A percentile compares a stretch with the other conserved stretches of the same genome.
phyloP scores from a whole-genome alignment of 2,888 invertebrate genomes.

The Colostygia pectinataria region DNA sequence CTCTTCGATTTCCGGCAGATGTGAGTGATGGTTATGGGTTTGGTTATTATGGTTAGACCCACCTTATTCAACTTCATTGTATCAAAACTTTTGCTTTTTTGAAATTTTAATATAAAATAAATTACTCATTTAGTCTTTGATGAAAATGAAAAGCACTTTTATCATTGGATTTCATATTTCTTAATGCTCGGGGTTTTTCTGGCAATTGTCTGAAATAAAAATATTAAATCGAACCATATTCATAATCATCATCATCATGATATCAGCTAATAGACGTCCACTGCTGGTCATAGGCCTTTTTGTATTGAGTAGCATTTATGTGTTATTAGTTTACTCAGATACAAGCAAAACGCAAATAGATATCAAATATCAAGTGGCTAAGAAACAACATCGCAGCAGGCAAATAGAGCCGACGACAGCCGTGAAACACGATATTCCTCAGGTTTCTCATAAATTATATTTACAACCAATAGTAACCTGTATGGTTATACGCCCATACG shows the following conservation, averaged over 20 bases:
- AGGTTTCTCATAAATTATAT: constrained; percentile 62
- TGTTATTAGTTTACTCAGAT: constrained; percentile 8
- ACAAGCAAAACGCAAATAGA: constrained; percentile 38
- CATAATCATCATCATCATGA: no score
- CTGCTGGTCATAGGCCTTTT: no score
- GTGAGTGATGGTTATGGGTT: constrained; percentile 4
- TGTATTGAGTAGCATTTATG: no score
- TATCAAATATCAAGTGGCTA: constrained; percentile 38
- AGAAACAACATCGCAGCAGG: constrained; percentile 45
- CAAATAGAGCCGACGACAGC: constrained; percentile 51
- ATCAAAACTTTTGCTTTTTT: no score
- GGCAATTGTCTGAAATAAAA: no score
- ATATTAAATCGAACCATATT: no score
- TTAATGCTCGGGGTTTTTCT: no score
- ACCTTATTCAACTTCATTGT: not conserved
- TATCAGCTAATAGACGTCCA: no score
- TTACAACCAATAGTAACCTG: constrained; percentile 34
- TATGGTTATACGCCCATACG: constrained; percentile 33
- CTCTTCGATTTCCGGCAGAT: constrained; percentile 31
- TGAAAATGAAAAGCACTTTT: no score
- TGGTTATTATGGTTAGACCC: constrained; percentile 7
- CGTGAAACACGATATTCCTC: constrained; percentile 51
- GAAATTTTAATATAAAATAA: no score
- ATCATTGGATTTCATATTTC: no score
- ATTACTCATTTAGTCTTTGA: no score